Percentiles rank a stretch among this genome's conserved stretches.
phyloP scores from a whole-genome alignment of 2,888 invertebrate species.

The Agrotis clavis region DNA sequence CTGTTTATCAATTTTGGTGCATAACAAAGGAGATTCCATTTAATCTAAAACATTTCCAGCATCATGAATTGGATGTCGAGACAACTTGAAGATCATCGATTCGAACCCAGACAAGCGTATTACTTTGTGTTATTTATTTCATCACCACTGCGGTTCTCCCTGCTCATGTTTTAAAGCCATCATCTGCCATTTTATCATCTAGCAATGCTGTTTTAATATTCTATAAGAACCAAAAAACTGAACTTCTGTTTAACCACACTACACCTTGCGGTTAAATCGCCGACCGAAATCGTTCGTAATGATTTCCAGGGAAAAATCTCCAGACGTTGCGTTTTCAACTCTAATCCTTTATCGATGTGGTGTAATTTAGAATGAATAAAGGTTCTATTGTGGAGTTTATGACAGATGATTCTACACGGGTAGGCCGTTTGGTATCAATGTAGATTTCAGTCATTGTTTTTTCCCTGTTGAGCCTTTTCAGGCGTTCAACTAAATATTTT shows the following conservation, averaged over 20 bases:
- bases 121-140: too few relatives aligned
- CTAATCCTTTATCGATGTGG: slow-evolving; percentile 35
- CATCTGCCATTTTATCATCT: background rate
- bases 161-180: too few relatives aligned
- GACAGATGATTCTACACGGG: slow-evolving; percentile 72
- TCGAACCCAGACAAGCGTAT: too few relatives aligned
- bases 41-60: too few relatives aligned
- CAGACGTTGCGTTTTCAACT: slow-evolving; percentile 52
- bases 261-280: slow-evolving; percentile 33
- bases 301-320: slow-evolving; percentile 69
- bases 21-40: too few relatives aligned
- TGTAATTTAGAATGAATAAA: slow-evolving; percentile 27
- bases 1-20: too few relatives aligned
- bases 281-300: slow-evolving; percentile 73
- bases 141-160: too few relatives aligned
- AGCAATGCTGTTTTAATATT: too few relatives aligned
- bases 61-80: too few relatives aligned
- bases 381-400: slow-evolving; percentile 53
- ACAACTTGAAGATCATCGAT: too few relatives aligned
- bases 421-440: slow-evolving; percentile 67
- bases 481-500: slow-evolving; percentile 48
- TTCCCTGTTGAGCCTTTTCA: slow-evolving; percentile 55
- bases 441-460: slow-evolving; percentile 68
- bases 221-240: background rate
- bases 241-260: slow-evolving; percentile 46